Percentiles rank a stretch among this genome's conserved stretches.
Conservation (phyloP, 64 coral and sea anemone species). For the Montipora capricornis region DNA sequence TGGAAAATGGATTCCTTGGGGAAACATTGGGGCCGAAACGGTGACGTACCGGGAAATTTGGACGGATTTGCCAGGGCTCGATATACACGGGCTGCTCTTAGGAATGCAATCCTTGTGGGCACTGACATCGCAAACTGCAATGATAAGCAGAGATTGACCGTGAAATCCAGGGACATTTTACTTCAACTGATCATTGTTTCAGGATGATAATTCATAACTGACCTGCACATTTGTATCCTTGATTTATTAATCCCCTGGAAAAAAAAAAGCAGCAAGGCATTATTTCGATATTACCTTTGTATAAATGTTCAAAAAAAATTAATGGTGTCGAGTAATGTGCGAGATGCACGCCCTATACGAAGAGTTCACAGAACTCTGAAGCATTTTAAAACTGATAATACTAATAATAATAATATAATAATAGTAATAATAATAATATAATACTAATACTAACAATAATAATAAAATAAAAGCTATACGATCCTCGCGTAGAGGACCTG, state of each 20-base stretch:
- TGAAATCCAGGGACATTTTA: background rate
- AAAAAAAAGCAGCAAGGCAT: background rate
- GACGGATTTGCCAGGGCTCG: slow-evolving; percentile 2
- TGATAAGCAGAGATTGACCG: background rate
- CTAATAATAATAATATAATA: too few relatives aligned
- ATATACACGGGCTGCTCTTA: slow-evolving; percentile 40
- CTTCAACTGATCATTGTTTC: too few relatives aligned
- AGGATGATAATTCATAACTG: background rate
- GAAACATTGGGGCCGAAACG: slow-evolving; percentile 46
- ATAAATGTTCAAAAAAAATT: too few relatives aligned
- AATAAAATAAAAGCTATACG: too few relatives aligned
- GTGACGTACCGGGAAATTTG: slow-evolving; percentile 61
- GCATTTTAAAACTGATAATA: too few relatives aligned
- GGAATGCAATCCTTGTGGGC: slow-evolving; percentile 64
- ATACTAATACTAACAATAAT: too few relatives aligned
- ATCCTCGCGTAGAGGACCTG: too few relatives aligned
- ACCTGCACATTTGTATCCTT: slow-evolving; percentile 83
- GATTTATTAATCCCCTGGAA: slow-evolving; percentile 76
- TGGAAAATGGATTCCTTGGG: slow-evolving; percentile 16
- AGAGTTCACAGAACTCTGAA: too few relatives aligned
- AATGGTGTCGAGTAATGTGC: too few relatives aligned
- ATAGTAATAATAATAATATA: too few relatives aligned
- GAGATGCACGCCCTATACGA: too few relatives aligned
- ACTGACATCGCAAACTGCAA: slow-evolving; percentile 52
- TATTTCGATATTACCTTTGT: background rate